These are phyloP conservation scores for Eueides isabella DNA, from an alignment of 1,140 invertebrate genomes.

Conservation along the genomic window DNA sequence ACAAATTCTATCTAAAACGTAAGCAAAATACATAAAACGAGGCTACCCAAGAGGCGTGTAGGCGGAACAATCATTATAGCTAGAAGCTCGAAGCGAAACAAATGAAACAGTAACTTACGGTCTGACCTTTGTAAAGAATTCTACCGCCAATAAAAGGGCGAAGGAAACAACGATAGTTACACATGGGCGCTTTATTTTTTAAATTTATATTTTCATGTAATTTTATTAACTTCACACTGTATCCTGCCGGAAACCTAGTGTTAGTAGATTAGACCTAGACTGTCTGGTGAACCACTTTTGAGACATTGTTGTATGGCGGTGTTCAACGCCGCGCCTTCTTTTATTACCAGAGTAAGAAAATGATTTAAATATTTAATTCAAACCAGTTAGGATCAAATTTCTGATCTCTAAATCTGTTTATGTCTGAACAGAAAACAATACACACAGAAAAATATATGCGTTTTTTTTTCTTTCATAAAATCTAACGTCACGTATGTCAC, in stretches of 20 bases:
- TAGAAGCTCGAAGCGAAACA: conserved; percentile 43
- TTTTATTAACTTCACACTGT: neutral
- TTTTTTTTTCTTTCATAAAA: neutral
- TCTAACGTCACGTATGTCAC: conserved; percentile 20
- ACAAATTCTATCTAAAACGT: neutral
- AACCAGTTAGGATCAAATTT: no score
- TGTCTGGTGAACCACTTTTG: no score
- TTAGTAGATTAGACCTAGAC: no score
- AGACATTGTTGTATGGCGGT: neutral
- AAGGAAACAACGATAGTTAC: conserved; percentile 50
- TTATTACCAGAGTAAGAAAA: neutral
- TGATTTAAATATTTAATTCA: no score
- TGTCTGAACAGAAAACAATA: no score
- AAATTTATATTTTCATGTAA: neutral
- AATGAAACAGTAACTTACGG: conserved; percentile 55
- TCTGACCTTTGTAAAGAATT: conserved; percentile 63
- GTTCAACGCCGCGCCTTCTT: neutral
- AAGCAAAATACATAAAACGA: neutral
- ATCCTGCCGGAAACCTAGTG: neutral
- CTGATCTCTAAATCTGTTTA: no score
- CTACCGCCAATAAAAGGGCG: conserved; percentile 59
- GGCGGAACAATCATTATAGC: conserved; percentile 17
- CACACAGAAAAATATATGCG: no score
- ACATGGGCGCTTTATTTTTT: conserved; percentile 24
- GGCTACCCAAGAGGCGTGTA: neutral